A percentile compares a stretch with the other conserved stretches of the same genome.
These are phyloP conservation scores for Nematopogon swammerdamellus DNA, from an alignment of 2,888 invertebrate species.

Conservation along the genomic window DNA sequence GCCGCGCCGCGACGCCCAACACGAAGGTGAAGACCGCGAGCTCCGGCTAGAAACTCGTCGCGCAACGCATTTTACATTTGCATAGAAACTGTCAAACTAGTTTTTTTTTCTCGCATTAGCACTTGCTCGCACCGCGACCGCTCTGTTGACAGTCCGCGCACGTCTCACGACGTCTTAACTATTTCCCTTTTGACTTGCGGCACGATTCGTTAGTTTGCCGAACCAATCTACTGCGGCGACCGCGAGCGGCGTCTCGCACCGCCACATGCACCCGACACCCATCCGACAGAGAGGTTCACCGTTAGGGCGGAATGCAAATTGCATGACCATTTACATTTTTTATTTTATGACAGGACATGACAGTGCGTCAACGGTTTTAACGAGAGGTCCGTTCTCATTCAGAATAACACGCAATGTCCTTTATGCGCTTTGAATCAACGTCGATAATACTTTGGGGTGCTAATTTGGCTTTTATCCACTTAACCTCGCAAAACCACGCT, in stretches of 20 bases:
- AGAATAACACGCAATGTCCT: no score
- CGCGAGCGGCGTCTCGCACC: no score
- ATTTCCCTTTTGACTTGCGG: no score
- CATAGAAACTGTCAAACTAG: conserved; percentile 53
- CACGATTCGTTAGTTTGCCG: no score
- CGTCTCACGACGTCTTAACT: conserved; percentile 1
- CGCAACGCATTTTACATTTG: conserved; percentile 47
- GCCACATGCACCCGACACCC: no score
- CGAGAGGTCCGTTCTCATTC: not conserved
- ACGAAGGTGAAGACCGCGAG: conserved; percentile 15
- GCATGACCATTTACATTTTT: not conserved
- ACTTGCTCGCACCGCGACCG: conserved; percentile 20
- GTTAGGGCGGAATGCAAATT: not conserved
- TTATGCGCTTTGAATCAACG: no score
- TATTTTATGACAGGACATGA: not conserved
- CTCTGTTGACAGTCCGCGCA: conserved; percentile 32
- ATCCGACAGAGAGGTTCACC: no score
- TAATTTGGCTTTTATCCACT: no score
- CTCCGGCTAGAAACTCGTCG: conserved; percentile 42
- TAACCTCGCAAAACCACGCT: no score
- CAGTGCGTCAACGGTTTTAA: not conserved
- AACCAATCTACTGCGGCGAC: no score
- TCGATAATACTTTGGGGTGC: no score
- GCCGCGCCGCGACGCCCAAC: no score
- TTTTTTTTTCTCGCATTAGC: not conserved